Percentiles rank a stretch among this genome's conserved stretches.
These are phyloP conservation scores for Scaptomyza caliginosa DNA, from an alignment of 2,888 invertebrate genomes.

Conservation along the genomic window DNA sequence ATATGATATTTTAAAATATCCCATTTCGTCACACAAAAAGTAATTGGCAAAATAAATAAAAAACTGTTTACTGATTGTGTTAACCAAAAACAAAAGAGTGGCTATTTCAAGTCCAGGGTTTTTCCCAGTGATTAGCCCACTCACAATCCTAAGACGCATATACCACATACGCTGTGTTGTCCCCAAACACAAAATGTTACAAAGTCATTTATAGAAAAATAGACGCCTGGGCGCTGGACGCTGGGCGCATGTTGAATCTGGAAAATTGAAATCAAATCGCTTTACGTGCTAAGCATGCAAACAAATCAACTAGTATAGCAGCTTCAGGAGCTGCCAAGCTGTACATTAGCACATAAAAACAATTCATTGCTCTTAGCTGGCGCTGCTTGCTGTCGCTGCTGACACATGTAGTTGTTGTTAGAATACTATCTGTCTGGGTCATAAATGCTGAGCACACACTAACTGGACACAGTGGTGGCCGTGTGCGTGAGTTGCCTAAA, in stretches of 20 bases:
- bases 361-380: constrained; percentile 65
- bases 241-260: constrained; percentile 61
- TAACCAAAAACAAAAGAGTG: not conserved
- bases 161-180: constrained; percentile 42
- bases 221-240: constrained; percentile 61
- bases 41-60: not conserved
- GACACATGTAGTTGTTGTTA: constrained; percentile 65
- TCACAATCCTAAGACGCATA: constrained; percentile 13
- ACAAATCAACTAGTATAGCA: constrained; percentile 38
- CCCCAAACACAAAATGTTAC: constrained; percentile 48
- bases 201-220: constrained; percentile 56
- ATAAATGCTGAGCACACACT: constrained; percentile 43
- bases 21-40: not conserved
- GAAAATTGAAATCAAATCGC: constrained; percentile 82
- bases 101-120: constrained; percentile 38
- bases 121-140: constrained; percentile 48
- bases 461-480: constrained; percentile 4
- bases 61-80: constrained; percentile 13
- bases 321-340: constrained; percentile 14
- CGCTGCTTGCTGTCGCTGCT: constrained; percentile 39
- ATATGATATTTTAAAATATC: constrained; percentile 29
- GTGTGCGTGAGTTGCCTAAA: constrained; percentile 65
- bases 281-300: constrained; percentile 79
- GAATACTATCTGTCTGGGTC: constrained; percentile 35
- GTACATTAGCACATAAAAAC: constrained; percentile 78